Percentiles rank a stretch among this genome's conserved stretches.
These are phyloP conservation scores for Rhabdomys pumilio DNA, from an alignment of 2,797 vertebrate genomes.

Conservation along the genomic window DNA sequence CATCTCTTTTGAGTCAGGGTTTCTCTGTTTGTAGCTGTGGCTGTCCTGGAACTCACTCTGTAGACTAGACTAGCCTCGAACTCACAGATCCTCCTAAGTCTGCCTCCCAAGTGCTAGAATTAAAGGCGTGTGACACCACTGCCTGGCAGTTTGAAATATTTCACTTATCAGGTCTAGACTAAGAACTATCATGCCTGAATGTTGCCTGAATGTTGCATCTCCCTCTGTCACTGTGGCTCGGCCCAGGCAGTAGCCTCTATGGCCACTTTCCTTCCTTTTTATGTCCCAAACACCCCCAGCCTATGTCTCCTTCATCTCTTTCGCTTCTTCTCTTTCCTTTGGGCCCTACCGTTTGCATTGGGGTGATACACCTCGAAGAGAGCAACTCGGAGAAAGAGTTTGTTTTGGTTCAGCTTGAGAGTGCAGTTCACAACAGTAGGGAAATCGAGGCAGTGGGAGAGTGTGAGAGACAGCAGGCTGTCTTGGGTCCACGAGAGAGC, in stretches of 20 bases:
- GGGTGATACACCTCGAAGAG: no score
- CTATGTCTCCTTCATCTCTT: not conserved
- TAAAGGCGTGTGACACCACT: not conserved
- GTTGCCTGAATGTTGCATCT: not conserved
- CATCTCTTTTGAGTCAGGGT: not conserved
- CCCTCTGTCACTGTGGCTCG: fast-evolving
- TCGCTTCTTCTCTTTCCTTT: not conserved
- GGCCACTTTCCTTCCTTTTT: not conserved
- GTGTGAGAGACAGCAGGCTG: not conserved
- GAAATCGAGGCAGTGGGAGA: no score
- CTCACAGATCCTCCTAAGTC: no score
- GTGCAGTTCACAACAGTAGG: not conserved
- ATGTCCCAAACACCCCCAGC: not conserved
- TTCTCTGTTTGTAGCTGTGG: not conserved
- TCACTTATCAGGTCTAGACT: not conserved
- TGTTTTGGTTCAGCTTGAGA: not conserved
- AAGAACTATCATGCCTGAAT: not conserved
- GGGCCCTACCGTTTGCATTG: not conserved
- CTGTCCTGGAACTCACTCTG: not conserved
- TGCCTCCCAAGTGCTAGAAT: no score
- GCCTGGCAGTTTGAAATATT: not conserved
- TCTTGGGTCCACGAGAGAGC: fast-evolving
- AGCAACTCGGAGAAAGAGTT: not conserved
- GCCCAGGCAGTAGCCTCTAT: not conserved
- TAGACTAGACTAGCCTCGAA: no score